Percentiles rank a stretch among this genome's conserved stretches.
These are phyloP conservation scores for Petrolisthes manimaculis DNA, from an alignment of 2,888 invertebrate genomes.

Conservation along the genomic window DNA sequence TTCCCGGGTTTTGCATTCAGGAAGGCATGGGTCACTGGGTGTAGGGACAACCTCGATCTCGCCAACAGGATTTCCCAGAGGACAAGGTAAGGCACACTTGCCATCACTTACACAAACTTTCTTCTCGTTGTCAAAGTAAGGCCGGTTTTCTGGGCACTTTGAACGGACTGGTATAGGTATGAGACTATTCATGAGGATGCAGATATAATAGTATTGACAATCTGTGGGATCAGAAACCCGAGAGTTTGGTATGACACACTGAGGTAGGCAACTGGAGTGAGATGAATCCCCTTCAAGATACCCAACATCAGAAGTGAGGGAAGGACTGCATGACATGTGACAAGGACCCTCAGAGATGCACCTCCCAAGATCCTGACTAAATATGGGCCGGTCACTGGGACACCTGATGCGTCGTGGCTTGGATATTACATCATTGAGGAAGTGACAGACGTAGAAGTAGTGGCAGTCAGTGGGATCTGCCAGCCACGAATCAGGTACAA, in stretches of 20 bases:
- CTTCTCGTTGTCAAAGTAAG: conserved; percentile 38
- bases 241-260: conserved; percentile 41
- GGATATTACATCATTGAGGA: conserved; percentile 38
- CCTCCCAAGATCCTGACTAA: conserved; percentile 41
- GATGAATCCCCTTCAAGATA: neutral
- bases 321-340: conserved; percentile 19
- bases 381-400: conserved; percentile 34
- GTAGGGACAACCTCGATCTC: neutral
- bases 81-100: conserved; percentile 29
- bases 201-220: conserved; percentile 43
- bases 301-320: neutral
- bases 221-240: conserved; percentile 47
- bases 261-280: conserved; percentile 28
- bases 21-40: conserved; percentile 33
- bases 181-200: conserved; percentile 34
- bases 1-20: conserved; percentile 19
- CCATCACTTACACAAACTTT: conserved; percentile 27
- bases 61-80: neutral
- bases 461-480: conserved; percentile 50
- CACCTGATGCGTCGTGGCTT: conserved; percentile 45
- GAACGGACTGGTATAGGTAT: conserved; percentile 33
- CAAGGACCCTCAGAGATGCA: conserved; percentile 28
- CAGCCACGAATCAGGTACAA: conserved; percentile 52
- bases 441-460: conserved; percentile 53
- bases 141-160: conserved; percentile 38